Evolutionary conservation across 2,113 vertebrate species (phyloP).

Genomic region (Thermophis baileyi): DNA sequence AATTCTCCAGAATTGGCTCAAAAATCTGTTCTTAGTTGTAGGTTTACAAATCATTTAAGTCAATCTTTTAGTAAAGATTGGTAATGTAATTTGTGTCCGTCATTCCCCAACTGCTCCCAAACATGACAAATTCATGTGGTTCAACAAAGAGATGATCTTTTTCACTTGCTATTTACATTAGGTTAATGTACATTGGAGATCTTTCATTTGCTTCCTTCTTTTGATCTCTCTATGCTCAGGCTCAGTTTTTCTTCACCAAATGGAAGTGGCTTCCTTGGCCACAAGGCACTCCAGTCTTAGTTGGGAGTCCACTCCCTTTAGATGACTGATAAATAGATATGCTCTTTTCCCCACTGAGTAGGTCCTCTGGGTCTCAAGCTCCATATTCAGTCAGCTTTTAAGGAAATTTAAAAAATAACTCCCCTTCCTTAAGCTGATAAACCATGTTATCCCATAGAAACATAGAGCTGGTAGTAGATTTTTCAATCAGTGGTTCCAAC

Average conservation of each 20-base stretch:
- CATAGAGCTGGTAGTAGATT: neutral
- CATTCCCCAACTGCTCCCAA: neutral
- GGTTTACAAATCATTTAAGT: neutral
- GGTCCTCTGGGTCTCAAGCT: neutral
- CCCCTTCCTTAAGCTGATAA: neutral
- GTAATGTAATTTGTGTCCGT: neutral
- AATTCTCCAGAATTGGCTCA: neutral
- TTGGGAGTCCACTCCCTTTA: neutral
- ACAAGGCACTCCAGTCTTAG: neutral
- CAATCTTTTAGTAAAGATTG: neutral
- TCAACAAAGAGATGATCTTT: neutral
- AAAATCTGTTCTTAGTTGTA: neutral
- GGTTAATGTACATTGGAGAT: neutral
- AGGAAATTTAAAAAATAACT: neutral
- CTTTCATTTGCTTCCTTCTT: neutral
- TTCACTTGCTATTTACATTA: neutral
- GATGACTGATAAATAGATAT: neutral
- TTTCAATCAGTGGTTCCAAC: neutral
- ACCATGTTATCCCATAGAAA: neutral
- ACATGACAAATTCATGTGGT: neutral
- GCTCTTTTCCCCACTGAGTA: too few species aligned
- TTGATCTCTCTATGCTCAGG: neutral
- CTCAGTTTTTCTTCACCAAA: neutral
- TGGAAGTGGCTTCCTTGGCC: neutral
- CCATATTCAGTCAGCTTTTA: neutral